Evolutionary conservation across 1,140 invertebrate species (phyloP), one percentile per base, ranked within the genome.

Genomic region (Zaprionus ghesquierei): DNA sequence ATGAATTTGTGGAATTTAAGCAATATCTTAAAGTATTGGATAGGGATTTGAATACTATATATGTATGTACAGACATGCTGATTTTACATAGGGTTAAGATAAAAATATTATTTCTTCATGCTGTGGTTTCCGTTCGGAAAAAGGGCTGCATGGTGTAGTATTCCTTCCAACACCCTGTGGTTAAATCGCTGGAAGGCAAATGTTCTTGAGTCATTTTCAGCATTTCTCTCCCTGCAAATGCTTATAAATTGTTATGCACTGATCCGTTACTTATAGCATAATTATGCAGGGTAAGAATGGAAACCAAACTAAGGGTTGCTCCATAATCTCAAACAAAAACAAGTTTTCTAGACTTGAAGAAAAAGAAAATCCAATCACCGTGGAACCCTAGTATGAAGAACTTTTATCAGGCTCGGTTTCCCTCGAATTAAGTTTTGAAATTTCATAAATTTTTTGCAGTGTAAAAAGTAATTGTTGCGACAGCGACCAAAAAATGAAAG

Each of bases 401-500:
- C 41, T 18, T 22, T 18, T 46, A 53, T 10, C n/a, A 27, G 25
- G 23, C 44, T 20, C 6, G 1, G 6, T 41, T 15, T 41, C 6
- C 13, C 13, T 15, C 25, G 49, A 23, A 38, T 29, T 23, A 38
- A 35, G 31, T 6, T 41, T 27, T 25, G 8, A 27, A 27, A 12
- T 23, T 44, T 22, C 20, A 58, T 29, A 59, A 27, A 31, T 44
- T 63, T 59, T 53, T 53, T 58, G 15, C 58, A 78, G 75, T 50
- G 75, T 66, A 59, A 78, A n/a, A 81, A 76, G 69, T 79, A 87
- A 79, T 72, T 69, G 66, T 73, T 73, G 71, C 61, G 58, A 75
- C 25, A 49, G 41, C 60, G 41, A 58, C 41, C 74, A 55, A 79
- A 82, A 86, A 87, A 87, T 82, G 84, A 87, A 87, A 87, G 82